Conservation (phyloP, 2,113 vertebrate species). For the Notothenia rossii region DNA sequence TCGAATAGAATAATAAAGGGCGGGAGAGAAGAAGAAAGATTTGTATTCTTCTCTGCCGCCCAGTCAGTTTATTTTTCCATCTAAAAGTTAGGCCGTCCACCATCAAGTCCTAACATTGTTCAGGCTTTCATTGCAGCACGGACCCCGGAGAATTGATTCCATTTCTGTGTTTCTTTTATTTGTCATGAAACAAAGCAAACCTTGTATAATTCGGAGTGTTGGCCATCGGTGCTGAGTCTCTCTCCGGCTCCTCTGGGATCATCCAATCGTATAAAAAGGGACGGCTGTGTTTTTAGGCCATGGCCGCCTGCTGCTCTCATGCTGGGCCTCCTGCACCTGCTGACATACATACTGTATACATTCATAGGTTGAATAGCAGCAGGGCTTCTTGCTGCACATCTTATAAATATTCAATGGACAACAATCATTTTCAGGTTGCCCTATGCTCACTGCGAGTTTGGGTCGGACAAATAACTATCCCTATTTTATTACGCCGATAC, state of each 20-base stretch:
- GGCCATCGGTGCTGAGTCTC: neutral
- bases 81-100: constrained; percentile 27
- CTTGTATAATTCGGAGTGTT: constrained; percentile 25
- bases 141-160: constrained; percentile 26
- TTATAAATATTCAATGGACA: no score
- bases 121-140: constrained; percentile 8
- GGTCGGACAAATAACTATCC: no score
- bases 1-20: neutral
- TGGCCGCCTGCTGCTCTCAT: neutral
- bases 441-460: no score
- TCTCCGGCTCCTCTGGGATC: constrained; percentile 12
- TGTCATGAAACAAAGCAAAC: constrained; percentile 29
- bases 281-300: constrained; percentile 25
- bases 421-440: no score
- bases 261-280: constrained; percentile 15
- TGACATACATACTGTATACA: constrained; percentile 6
- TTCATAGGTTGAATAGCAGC: constrained; percentile 12
- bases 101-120: constrained; percentile 33
- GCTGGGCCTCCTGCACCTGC: constrained; percentile 13
- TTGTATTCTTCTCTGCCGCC: neutral
- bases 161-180: constrained; percentile 37
- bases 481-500: neutral
- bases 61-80: constrained; percentile 2
- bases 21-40: neutral
- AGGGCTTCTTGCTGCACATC: neutral